These are phyloP conservation scores for Athalia rosae DNA, from an alignment of 2,888 invertebrate species.

Conservation along the genomic window DNA sequence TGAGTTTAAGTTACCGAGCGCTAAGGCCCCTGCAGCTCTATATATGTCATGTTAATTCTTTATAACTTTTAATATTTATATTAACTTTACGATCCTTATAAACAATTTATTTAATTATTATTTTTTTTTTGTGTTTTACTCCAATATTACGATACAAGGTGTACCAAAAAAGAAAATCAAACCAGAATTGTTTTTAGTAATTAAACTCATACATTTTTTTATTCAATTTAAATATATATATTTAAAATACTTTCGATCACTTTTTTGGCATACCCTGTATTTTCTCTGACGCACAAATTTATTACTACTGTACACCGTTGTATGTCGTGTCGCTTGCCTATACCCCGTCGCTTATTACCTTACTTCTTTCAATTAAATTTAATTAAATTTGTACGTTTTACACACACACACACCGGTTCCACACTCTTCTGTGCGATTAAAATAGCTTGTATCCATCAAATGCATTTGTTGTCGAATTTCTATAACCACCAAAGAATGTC, in stretches of 20 bases:
- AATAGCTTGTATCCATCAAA: slow-evolving; percentile 38
- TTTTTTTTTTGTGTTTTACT: background rate
- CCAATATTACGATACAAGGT: slow-evolving; percentile 24
- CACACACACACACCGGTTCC: slow-evolving; percentile 33
- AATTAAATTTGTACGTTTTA: slow-evolving; percentile 43
- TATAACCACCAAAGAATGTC: slow-evolving; percentile 3
- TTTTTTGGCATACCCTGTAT: slow-evolving; percentile 40
- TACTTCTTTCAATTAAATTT: slow-evolving; percentile 22
- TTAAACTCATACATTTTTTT: slow-evolving; percentile 17
- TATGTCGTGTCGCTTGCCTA: slow-evolving; percentile 31
- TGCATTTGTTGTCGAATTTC: slow-evolving; percentile 22
- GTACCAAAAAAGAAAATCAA: slow-evolving; percentile 32
- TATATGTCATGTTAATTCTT: slow-evolving; percentile 50
- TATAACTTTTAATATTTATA: slow-evolving; percentile 47
- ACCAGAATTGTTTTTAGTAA: slow-evolving; percentile 19
- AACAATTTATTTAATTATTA: background rate
- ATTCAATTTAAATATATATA: slow-evolving; percentile 10
- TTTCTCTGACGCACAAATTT: slow-evolving; percentile 9
- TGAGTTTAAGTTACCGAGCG: slow-evolving; percentile 52
- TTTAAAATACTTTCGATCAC: slow-evolving; percentile 22
- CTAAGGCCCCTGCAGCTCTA: slow-evolving; percentile 58
- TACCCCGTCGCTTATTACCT: slow-evolving; percentile 10
- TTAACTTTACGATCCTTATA: slow-evolving; percentile 38
- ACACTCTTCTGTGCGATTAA: slow-evolving; percentile 19
- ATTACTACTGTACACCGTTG: slow-evolving; percentile 40